Percentiles rank a stretch among this genome's conserved stretches.
Conservation (phyloP, 2,797 vertebrate genomes). For the Hapalemur alaotrensis region DNA sequence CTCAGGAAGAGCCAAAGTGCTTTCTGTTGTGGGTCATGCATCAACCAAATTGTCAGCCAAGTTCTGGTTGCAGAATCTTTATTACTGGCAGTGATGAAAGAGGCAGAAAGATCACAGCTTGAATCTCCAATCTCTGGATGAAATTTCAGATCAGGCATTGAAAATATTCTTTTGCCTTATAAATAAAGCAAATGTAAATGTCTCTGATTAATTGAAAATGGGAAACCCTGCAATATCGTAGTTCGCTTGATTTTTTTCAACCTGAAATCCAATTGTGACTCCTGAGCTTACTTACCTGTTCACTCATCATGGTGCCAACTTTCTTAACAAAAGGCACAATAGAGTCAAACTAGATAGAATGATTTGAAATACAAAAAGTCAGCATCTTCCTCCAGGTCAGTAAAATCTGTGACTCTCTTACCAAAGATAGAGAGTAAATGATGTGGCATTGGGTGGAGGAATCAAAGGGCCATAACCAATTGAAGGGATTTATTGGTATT, state of each 20-base stretch:
- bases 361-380: not conserved
- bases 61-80: not conserved
- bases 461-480: not conserved
- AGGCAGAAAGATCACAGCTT: not conserved
- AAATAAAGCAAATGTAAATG: conserved; percentile 33
- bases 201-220: not conserved
- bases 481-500: not conserved
- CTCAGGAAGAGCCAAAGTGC: not conserved
- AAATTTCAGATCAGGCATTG: conserved; percentile 17
- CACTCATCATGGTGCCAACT: not conserved
- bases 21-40: conserved; percentile 40
- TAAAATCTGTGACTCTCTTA: not conserved
- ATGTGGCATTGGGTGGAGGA: not conserved
- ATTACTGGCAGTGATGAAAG: conserved; percentile 14
- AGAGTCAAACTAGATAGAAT: not conserved
- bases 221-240: not conserved
- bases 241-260: conserved; percentile 22
- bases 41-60: conserved; percentile 38
- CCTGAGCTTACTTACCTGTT: not conserved
- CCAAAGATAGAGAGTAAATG: not conserved
- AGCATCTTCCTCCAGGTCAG: not conserved
- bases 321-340: not conserved
- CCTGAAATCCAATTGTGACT: not conserved
- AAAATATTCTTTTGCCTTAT: conserved; percentile 27
- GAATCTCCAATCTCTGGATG: conserved; percentile 23